Percentiles rank a stretch among this genome's conserved stretches.
phyloP scores from a whole-genome alignment of 2,113 vertebrate species.

The Gymnogyps californianus region DNA sequence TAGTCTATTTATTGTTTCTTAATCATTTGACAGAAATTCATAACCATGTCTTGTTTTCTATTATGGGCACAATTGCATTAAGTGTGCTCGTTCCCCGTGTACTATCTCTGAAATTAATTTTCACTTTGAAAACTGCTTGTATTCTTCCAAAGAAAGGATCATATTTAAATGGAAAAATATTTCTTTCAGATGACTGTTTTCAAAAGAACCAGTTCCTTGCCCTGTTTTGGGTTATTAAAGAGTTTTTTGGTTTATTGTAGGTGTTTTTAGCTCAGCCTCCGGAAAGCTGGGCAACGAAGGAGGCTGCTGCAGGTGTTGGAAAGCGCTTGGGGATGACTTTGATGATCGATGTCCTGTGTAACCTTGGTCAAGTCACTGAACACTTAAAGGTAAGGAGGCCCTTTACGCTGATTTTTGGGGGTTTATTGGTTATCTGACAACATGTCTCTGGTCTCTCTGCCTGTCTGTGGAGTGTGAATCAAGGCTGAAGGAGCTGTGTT shows the following conservation, averaged over 20 bases:
- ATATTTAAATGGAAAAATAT: background rate
- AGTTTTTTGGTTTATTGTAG: background rate
- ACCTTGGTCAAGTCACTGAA: background rate
- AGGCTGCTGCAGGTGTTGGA: background rate
- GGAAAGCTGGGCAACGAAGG: background rate
- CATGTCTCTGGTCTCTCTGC: background rate
- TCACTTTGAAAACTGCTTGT: background rate
- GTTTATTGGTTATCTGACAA: background rate
- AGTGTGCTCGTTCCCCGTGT: background rate
- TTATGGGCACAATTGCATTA: background rate
- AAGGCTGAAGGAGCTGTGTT: background rate
- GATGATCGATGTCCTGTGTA: background rate
- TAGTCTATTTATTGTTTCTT: background rate
- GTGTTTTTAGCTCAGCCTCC: background rate
- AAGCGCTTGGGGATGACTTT: background rate
- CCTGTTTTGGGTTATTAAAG: background rate
- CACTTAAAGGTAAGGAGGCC: background rate
- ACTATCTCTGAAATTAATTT: background rate
- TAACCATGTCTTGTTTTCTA: background rate
- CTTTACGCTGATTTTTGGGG: background rate
- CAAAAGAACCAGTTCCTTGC: background rate
- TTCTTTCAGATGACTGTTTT: background rate
- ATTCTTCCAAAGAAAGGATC: background rate
- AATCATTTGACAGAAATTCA: background rate
- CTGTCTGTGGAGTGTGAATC: background rate